Base-by-base conservation (phyloP, 1,140 invertebrate species). In the Patella vulgata region DNA sequence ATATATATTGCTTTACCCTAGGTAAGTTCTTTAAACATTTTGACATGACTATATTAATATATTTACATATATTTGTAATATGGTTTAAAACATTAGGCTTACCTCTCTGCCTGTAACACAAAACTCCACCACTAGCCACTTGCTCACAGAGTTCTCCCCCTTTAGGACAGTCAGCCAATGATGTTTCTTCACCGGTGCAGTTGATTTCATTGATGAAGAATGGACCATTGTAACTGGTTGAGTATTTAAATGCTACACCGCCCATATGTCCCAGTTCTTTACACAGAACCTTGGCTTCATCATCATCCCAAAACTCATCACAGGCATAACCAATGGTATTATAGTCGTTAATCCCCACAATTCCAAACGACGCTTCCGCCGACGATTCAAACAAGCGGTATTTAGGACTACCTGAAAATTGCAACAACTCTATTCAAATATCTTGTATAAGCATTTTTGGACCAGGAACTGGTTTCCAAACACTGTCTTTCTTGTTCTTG, bases 241-340 rank as follows among this genome's bases (percentile, higher is more conserved):
- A 17, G 25, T 46, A 60, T 27, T 21, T 42, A 19, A 25, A 60
- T 11, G 57, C 33, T 42, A 55, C 30, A 9, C 63, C 63, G 3
- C 57, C 44, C 3, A 5, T 51, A 17, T 43, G 17, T 28, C 71
- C 71, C 9, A 75, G 50, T 50, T 70, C 48, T 3, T 53, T 46
- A 46, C 77, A 74, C 4, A 68, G 58, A 6, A 74, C 73, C 27
- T 46, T 44, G 6, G 77, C 74, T 23, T 73, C 74, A 12, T 59
- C 56, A 19, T 71, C 67, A 36, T 57, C 56, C 67, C 73, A 79
- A 5, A 59, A 57, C 17, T 69, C 55, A 21, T 70, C 55, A 56
- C 77, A 79, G 21, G 71, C 65, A 25, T 69, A 74, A 3, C 77
- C 77, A 54, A 63, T 73, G 1, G 66, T 59, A 44, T 65, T 60